Base-by-base conservation (phyloP, 2,888 invertebrate genomes). In the Folsomia manolachei region DNA sequence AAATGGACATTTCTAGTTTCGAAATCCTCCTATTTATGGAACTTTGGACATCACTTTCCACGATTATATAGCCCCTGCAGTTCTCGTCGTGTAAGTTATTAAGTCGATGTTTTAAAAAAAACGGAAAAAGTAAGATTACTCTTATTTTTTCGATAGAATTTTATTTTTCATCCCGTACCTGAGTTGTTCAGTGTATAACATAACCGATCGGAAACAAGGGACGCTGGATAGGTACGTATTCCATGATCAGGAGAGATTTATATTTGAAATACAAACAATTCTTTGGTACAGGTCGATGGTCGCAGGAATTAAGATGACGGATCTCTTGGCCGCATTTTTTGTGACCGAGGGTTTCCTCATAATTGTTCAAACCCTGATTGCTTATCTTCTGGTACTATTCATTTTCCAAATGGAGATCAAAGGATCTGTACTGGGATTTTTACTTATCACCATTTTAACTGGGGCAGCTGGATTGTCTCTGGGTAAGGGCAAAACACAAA, bases 151-250 rank as follows among this genome's bases (percentile, higher is more conserved):
- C n/a, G n/a, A 52, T 27, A 74, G 74, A 64, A 75, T 75, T 19
- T 63, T 75, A 19, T 75, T 72, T 26, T 65, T 75, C 67, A 75
- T 75, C 23, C 72, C 75, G 2, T 68, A 72, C 27, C 63, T 68
- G 53, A 69, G 72, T 18, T 72, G 75, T 39, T 70, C 70, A 18
- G 70, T 71, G 9, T 70, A 70, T 1, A 69, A 70, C 1, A 75
- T 75, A 19, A 69, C 69, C 2, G 75, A 75, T 39, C 63, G 75
- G 19, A 75, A 72, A 51, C 75, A 75, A 63, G 75, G 75, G n/a
- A 75, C 75, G 2, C 56, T 75, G 2, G 75, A 75, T 27, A 26
- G 75, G 1, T 74, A 18, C 18, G n/a, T 56, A 21, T 39, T 39
- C n/a, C n/a, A n/a, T n/a, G n/a, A n/a, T n/a, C n/a, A n/a, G n/a